Base-by-base conservation (phyloP, 2,113 vertebrate species). In the Dolichotis patagonum region DNA sequence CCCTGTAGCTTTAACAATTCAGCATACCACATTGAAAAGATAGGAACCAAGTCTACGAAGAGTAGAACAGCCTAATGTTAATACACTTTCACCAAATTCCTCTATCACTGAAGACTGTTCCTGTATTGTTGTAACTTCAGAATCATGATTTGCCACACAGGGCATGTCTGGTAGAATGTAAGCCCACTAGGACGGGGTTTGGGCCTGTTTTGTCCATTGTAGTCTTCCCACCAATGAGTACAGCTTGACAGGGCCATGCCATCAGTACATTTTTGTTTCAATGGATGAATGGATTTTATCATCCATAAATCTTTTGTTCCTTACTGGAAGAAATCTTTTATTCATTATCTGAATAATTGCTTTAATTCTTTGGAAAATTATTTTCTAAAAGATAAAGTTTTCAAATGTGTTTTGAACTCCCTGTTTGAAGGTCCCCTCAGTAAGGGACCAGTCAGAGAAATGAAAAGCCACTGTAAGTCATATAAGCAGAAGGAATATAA, bases 341-440 rank as follows among this genome's bases (percentile, higher is more conserved):
- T 17, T 90, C 38, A 2, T 54, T 85, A 92, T 75, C 46, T 89
- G 60, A 86, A 89, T 82, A 90, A 49, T 84, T 94, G 13, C 85
- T 95, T 95, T 95, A 85, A 85, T 94, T 96, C 71, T 95, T 94
- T 97, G 89, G 58, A 96, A 97, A 97, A 24, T 41, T 71, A 85
- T 81, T 95, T 95, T 88, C 46, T 67, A 38, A 81, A 81, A 88
- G 75, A 58, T 41, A 88, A 77, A 8, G 49, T 85, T 77, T 77
- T 46, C 84, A 95, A 94, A 73, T 89, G 17, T 90, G 26, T 80
- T 92, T 91, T 46, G 32, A 81, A 46, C 26, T 60, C 49, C 41
- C 62, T 88, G 0, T 58, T 85, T 32, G 20, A 87, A 41, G 19
- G 41, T 71, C 19, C 58, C 24, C 63, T 89, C 56, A 89, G 85